phyloP scores from a whole-genome alignment of 1,140 invertebrate genomes.

The Hylyphantes graminicola region DNA sequence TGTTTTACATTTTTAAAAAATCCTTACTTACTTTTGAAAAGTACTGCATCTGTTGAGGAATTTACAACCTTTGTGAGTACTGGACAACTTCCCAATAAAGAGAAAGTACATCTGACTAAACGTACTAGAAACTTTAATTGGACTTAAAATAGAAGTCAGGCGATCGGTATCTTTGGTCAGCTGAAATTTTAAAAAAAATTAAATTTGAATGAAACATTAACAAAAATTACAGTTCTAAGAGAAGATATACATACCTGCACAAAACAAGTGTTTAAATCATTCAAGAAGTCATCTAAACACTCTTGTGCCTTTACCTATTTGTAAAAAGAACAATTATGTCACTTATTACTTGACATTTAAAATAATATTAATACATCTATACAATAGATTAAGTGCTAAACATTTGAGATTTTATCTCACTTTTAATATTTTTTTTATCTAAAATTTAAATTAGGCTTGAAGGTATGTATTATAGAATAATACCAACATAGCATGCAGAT shows the following conservation, averaged over 20 bases:
- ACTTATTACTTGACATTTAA: no score
- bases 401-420: no score
- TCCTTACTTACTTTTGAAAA: conserved; percentile 76
- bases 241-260: conserved; percentile 64
- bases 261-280: conserved; percentile 82
- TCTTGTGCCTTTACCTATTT: conserved; percentile 70
- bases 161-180: conserved; percentile 80
- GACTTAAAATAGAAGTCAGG: conserved; percentile 89
- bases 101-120: conserved; percentile 94
- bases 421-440: no score
- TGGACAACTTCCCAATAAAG: conserved; percentile 87
- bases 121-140: conserved; percentile 85
- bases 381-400: no score
- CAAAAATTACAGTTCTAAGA: neutral
- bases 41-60: conserved; percentile 80
- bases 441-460: no score
- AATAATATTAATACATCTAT: no score
- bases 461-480: no score
- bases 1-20: neutral
- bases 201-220: neutral
- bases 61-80: conserved; percentile 77
- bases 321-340: conserved; percentile 51
- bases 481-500: no score
- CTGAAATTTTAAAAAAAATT: conserved; percentile 65
- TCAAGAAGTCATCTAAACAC: conserved; percentile 81